phyloP scores from a whole-genome alignment of 1,140 invertebrate genomes.

The Pseudomyrmex pallidus region DNA sequence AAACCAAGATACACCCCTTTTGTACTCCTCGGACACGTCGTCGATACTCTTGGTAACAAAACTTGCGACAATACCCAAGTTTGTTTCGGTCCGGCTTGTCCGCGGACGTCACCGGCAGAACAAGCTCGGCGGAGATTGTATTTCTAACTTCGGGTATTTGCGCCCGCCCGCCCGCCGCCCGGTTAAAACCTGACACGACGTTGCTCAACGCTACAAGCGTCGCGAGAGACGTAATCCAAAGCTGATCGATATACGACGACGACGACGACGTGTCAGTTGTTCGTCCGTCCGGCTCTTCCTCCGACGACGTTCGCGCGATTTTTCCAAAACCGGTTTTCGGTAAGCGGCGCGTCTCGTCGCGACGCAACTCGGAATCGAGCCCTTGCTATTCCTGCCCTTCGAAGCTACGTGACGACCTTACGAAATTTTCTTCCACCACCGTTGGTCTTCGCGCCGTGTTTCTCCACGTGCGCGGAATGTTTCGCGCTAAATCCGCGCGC shows the following conservation, averaged over 20 bases:
- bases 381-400: conserved; percentile 35
- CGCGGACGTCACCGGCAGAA: conserved; percentile 46
- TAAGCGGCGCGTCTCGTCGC: neutral
- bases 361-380: neutral
- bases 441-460: conserved; percentile 34
- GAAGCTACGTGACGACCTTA: conserved; percentile 59
- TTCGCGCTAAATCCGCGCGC: neutral
- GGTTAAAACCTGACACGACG: conserved; percentile 1
- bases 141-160: conserved; percentile 37
- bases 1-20: neutral
- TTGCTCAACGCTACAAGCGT: conserved; percentile 7
- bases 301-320: conserved; percentile 27
- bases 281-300: neutral
- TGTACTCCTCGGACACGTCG: conserved; percentile 6
- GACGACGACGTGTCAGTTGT: conserved; percentile 8
- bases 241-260: conserved; percentile 44
- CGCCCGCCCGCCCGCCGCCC: conserved; percentile 23
- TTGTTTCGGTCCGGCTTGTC: conserved; percentile 30
- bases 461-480: conserved; percentile 25
- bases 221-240: conserved; percentile 31
- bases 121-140: conserved; percentile 40
- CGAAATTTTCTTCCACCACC: conserved; percentile 21
- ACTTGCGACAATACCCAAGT: conserved; percentile 47
- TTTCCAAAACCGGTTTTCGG: conserved; percentile 60
- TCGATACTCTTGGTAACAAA: conserved; percentile 32